A percentile compares a stretch with the other conserved stretches of the same genome.
Conservation (phyloP, 2,797 vertebrate species). For the Sebastes reedi region DNA sequence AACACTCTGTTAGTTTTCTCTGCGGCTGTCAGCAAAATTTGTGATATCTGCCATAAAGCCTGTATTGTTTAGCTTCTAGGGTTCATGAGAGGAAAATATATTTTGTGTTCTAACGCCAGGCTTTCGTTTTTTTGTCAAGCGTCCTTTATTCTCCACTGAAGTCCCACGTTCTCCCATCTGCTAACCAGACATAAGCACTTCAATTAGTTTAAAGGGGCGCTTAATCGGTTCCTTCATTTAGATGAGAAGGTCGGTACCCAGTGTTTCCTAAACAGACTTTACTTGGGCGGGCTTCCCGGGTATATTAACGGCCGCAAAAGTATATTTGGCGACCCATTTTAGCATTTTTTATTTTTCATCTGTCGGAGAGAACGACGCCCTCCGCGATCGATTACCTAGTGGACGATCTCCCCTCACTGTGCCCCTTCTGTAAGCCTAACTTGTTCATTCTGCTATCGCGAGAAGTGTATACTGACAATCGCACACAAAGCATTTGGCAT, state of each 20-base stretch:
- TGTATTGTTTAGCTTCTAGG: constrained; percentile 23
- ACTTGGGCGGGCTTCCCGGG: neutral
- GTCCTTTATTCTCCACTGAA: neutral
- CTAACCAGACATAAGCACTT: constrained; percentile 19
- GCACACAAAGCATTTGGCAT: too few species aligned
- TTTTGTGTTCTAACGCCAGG: constrained; percentile 26
- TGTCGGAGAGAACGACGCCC: neutral
- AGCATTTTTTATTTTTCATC: neutral
- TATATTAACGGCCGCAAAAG: too few species aligned
- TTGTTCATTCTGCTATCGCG: neutral
- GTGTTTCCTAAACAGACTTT: neutral
- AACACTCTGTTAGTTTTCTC: neutral
- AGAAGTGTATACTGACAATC: too few species aligned
- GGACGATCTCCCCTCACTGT: neutral
- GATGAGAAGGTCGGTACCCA: neutral
- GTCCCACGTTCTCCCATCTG: constrained; percentile 58
- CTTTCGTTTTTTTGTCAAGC: neutral
- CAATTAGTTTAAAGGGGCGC: neutral
- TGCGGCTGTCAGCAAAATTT: constrained; percentile 10
- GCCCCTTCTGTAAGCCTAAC: neutral
- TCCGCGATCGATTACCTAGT: neutral
- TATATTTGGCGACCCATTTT: too few species aligned
- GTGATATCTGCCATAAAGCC: neutral
- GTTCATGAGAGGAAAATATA: constrained; percentile 19
- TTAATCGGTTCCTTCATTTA: neutral